A percentile compares a stretch with the other conserved stretches of the same genome.
These are phyloP conservation scores for Myopa testacea DNA, from an alignment of 2,888 invertebrate species.

Conservation along the genomic window DNA sequence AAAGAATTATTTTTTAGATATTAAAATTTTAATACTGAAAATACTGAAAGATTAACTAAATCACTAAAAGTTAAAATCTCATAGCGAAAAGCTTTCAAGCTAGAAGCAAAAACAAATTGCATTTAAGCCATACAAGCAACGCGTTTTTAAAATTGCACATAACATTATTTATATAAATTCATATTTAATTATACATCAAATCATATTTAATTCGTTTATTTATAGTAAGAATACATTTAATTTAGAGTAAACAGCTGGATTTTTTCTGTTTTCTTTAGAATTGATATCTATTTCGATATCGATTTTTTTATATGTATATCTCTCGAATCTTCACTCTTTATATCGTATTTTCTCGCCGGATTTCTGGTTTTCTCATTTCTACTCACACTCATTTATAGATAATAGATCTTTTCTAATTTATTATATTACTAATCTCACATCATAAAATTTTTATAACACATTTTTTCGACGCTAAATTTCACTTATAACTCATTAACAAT, in stretches of 20 bases:
- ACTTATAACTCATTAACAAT: too few relatives aligned
- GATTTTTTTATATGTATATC: background rate
- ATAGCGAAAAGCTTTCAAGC: slow-evolving; percentile 15
- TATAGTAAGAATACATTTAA: background rate
- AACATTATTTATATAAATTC: too few relatives aligned
- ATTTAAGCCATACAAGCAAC: slow-evolving; percentile 25
- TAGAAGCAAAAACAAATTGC: background rate
- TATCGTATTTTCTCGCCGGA: background rate
- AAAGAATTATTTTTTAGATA: background rate
- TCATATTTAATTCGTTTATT: background rate
- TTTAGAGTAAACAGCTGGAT: background rate
- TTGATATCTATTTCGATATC: background rate
- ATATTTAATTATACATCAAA: background rate
- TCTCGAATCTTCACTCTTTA: background rate
- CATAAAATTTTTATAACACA: too few relatives aligned
- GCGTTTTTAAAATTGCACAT: background rate
- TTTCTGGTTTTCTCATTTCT: background rate
- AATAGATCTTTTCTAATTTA: background rate
- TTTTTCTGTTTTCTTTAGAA: background rate
- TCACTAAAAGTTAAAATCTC: background rate
- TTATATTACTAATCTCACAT: background rate
- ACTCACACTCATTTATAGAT: too few relatives aligned
- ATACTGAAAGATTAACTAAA: too few relatives aligned
- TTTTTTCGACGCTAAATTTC: too few relatives aligned
- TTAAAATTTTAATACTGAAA: background rate